Conservation (phyloP, 1,140 invertebrate genomes). For the Bombyx mori region ASM3026992v2 NC_085128.1:13249001-13249500, state of each 20-base stretch:
- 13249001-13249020: no score
- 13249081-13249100: background rate
- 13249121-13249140: background rate
- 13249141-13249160: background rate
- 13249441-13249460: background rate
- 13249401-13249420: background rate
- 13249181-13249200: background rate
- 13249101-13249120: background rate
- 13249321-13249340: constrained; percentile 14
- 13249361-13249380: constrained; percentile 34
- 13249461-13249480: background rate
- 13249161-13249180: background rate
- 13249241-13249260: background rate
- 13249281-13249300: background rate
- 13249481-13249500: background rate
- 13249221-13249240: background rate
- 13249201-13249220: background rate
- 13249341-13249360: constrained; percentile 58
- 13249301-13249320: no score
- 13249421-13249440: background rate
- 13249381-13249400: constrained; percentile 4
- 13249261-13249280: background rate
- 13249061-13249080: background rate
- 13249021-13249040: no score
- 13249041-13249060: background rate